These are phyloP conservation scores for Cantharis nigra DNA, from an alignment of 2,888 invertebrate species.

Conservation along the genomic window DNA sequence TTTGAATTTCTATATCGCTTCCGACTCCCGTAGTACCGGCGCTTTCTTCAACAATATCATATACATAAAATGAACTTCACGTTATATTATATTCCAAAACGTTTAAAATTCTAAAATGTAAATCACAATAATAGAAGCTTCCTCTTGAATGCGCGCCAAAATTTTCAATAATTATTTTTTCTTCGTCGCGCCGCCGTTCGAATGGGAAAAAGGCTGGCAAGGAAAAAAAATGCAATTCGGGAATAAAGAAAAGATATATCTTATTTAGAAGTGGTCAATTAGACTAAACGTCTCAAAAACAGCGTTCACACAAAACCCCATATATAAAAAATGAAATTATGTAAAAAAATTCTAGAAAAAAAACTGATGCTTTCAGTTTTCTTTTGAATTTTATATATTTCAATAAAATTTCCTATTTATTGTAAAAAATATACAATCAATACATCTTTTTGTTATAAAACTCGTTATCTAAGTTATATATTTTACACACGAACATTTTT, in stretches of 20 bases:
- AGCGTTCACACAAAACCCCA: background rate
- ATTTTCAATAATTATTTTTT: background rate
- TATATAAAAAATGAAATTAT: background rate
- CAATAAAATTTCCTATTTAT: background rate
- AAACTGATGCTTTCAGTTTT: background rate
- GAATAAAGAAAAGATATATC: background rate
- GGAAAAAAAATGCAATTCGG: background rate
- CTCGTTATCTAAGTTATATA: background rate
- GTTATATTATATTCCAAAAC: background rate
- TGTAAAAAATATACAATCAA: background rate
- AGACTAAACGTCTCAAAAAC: background rate
- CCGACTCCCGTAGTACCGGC: background rate
- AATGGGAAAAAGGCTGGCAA: background rate
- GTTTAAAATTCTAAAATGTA: background rate
- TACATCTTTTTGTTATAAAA: slow-evolving; percentile 1
- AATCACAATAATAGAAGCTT: background rate
- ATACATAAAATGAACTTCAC: background rate
- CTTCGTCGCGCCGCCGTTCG: background rate
- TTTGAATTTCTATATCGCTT: background rate
- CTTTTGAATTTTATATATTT: background rate
- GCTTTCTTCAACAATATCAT: background rate
- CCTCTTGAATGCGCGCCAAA: background rate
- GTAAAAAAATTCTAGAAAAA: background rate
- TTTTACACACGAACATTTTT: background rate
- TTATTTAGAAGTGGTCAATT: background rate